A percentile compares a stretch with the other conserved stretches of the same genome.
Evolutionary conservation across 2,888 invertebrate genomes (phyloP).

Genomic region (Sinohyriopsis cumingii): DNA sequence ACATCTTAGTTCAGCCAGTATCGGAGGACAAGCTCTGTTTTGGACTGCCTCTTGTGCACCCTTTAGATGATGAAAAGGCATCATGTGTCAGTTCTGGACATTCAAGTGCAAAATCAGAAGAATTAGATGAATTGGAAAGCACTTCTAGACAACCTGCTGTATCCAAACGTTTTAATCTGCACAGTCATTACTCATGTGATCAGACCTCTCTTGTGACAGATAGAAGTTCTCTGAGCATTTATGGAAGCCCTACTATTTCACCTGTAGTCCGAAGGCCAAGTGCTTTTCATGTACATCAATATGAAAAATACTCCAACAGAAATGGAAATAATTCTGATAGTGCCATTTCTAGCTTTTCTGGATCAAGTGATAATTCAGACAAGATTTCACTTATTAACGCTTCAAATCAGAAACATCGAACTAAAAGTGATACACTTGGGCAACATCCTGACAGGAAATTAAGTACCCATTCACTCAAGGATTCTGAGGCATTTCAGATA

Average conservation of each 20-base stretch:
- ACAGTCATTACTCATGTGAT: background rate
- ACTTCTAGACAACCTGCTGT: conserved; percentile 2
- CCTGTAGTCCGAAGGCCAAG: conserved; percentile 27
- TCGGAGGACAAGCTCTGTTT: conserved; percentile 45
- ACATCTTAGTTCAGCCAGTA: conserved; percentile 26
- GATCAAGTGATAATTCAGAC: conserved; percentile 50
- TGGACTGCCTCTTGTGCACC: conserved; percentile 47
- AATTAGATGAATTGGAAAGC: conserved; percentile 19
- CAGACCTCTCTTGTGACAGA: conserved; percentile 6
- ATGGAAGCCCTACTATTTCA: conserved; percentile 24
- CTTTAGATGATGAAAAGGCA: conserved; percentile 43
- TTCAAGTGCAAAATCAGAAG: conserved; percentile 41
- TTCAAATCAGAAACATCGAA: conserved; percentile 1
- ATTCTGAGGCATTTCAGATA: conserved; percentile 27
- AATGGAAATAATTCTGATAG: conserved; percentile 55
- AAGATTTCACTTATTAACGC: conserved; percentile 26
- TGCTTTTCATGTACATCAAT: conserved; percentile 19
- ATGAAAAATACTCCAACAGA: conserved; percentile 44
- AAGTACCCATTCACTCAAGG: conserved; percentile 8
- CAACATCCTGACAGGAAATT: too few species aligned
- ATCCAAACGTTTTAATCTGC: conserved; percentile 15
- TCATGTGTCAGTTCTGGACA: conserved; percentile 31
- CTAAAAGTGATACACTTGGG: conserved; percentile 17
- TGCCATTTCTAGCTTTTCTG: conserved; percentile 59
- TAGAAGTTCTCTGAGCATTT: conserved; percentile 15